Base-by-base conservation (phyloP, 2,888 invertebrate species). In the Sepiola atlantica region DNA sequence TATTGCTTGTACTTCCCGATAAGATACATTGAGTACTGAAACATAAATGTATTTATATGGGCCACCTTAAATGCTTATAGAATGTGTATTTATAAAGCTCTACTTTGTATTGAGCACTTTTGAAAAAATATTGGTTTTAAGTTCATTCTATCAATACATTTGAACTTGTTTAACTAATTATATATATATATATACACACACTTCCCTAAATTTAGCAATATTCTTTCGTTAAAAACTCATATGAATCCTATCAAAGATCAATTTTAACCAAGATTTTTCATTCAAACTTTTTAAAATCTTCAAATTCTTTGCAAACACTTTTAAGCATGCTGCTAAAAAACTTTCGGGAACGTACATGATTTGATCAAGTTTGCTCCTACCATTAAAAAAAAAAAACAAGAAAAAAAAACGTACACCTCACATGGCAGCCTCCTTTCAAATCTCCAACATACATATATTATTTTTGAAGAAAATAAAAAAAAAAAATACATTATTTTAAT, bases 371-470 rank as follows among this genome's bases (percentile, higher is more conserved):
- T n/a, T 32, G 14, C 77, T 32, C n/a, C 77, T 77, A 32, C 77
- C n/a, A 77, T 77, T n/a, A n/a, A n/a, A 14, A 77, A 45, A 45
- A 4, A 8, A 45, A 45, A n/a, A n/a, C n/a, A n/a, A n/a, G n/a
- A n/a, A 45, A 45, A 45, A 45, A 45, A 77, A 77, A n/a, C 32
- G 18, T 77, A 77, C 77, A 77, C n/a, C 77, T 77, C 77, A 77
- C 77, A 32, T 77, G 77, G 77, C 77, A 77, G 77, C 77, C 77
- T 77, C 32, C 77, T 77, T n/a, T 77, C 77, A 77, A 77, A 77
- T 77, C 16, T 77, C 77, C n/a, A 14, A 77, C n/a, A 32, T 77
- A 77, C 77, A 77, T 77, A 77, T 77, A 77, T 77, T 77, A 77
- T 77, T 45, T 45, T 45, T 32, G 16, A 32, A 16, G 16, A 77